A percentile compares a stretch with the other conserved stretches of the same genome.
These are phyloP conservation scores for Scaptomyza flava DNA, from an alignment of 2,888 invertebrate genomes.

Conservation along the genomic window DNA sequence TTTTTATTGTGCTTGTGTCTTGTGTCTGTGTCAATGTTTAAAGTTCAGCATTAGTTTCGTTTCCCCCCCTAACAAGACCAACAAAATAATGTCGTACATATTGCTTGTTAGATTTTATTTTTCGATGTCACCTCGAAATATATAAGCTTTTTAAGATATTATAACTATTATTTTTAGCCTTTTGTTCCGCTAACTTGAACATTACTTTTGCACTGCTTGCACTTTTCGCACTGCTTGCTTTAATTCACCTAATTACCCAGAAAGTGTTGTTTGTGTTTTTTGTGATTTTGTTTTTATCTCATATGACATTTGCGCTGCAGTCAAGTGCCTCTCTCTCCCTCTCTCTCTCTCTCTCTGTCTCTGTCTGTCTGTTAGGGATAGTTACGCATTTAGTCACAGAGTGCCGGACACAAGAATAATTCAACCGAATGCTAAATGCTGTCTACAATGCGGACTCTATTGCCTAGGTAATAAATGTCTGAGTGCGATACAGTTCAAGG, in stretches of 20 bases:
- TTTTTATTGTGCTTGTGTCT: conserved; percentile 14
- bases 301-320: not conserved
- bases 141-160: not conserved
- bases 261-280: not conserved
- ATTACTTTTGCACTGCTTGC: not conserved
- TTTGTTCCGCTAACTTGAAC: not conserved
- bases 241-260: not conserved
- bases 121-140: not conserved
- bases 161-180: too few species aligned
- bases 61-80: conserved; percentile 15
- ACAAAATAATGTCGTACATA: not conserved
- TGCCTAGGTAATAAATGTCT: conserved; percentile 75
- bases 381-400: conserved; percentile 44
- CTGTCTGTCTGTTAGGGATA: conserved; percentile 6
- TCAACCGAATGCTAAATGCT: conserved; percentile 27
- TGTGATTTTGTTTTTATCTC: not conserved
- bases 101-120: not conserved
- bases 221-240: not conserved
- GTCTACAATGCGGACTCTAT: conserved; percentile 48
- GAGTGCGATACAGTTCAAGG: conserved; percentile 39
- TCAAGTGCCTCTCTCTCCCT: not conserved
- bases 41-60: conserved; percentile 60
- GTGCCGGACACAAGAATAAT: conserved; percentile 22
- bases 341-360: not conserved
- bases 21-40: conserved; percentile 50